A percentile compares a stretch with the other conserved stretches of the same genome.
These are phyloP conservation scores for Silurus glanis DNA, from an alignment of 2,113 vertebrate genomes.

Conservation along the genomic window DNA sequence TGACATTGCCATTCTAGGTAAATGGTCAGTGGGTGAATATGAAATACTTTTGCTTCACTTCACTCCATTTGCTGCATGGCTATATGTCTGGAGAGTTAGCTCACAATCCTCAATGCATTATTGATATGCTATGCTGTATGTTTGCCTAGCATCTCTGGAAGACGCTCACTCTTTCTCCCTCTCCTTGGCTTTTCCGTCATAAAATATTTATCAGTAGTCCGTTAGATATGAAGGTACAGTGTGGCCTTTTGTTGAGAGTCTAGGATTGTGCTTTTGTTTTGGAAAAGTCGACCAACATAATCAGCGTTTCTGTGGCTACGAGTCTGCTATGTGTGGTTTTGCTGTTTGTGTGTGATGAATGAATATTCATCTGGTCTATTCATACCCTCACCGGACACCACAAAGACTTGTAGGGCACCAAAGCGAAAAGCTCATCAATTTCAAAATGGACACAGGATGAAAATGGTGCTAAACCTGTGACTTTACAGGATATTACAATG, in stretches of 20 bases:
- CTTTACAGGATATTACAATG: not conserved
- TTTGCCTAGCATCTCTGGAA: conserved; percentile 51
- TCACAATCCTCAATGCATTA: conserved; percentile 64
- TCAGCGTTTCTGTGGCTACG: not conserved
- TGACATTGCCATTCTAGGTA: not conserved
- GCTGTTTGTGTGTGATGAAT: not conserved
- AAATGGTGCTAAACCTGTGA: not conserved
- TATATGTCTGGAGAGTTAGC: conserved; percentile 60
- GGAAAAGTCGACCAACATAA: conserved; percentile 1
- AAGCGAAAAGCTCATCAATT: not conserved
- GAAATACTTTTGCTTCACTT: conserved; percentile 61
- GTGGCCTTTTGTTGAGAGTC: not conserved
- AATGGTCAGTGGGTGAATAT: conserved; percentile 51
- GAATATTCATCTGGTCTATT: conserved; percentile 10
- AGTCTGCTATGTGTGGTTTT: not conserved
- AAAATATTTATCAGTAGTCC: conserved; percentile 69
- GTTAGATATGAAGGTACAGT: not conserved
- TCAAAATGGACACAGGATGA: not conserved
- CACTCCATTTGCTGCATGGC: conserved; percentile 41
- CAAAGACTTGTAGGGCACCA: not conserved
- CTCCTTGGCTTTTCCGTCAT: conserved; percentile 46
- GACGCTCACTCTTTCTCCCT: conserved; percentile 26
- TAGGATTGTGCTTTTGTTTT: conserved; percentile 18
- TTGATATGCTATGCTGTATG: conserved; percentile 67
- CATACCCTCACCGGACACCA: not conserved